These are phyloP conservation scores for Nesospiza acunhae DNA, from an alignment of 2,113 vertebrate genomes.

Conservation along the genomic window DNA sequence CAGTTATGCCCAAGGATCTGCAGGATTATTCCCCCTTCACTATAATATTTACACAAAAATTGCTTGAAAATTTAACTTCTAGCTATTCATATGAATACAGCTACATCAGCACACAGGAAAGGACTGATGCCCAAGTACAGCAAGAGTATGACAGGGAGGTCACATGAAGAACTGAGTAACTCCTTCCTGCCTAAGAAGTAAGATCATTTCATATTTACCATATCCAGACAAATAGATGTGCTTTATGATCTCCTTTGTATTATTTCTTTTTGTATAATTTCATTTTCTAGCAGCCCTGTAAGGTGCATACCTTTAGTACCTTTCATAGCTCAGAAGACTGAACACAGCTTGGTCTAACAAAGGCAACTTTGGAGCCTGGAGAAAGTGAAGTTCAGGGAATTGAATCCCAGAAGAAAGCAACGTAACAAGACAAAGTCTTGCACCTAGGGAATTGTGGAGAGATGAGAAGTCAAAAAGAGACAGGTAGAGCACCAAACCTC, in stretches of 20 bases:
- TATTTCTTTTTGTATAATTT: background rate
- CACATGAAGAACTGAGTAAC: background rate
- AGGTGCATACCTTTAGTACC: background rate
- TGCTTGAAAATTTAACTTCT: background rate
- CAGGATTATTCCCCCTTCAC: background rate
- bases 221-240: background rate
- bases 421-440: background rate
- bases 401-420: background rate
- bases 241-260: background rate
- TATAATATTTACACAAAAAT: background rate
- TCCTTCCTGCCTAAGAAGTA: background rate
- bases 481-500: background rate
- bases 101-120: background rate
- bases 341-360: background rate
- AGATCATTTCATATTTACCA: background rate
- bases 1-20: background rate
- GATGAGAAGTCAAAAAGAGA: background rate
- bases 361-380: background rate
- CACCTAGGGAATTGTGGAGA: background rate
- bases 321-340: background rate
- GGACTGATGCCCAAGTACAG: background rate
- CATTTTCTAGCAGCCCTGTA: accelerated
- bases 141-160: background rate
- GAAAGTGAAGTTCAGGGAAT: background rate
- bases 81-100: background rate